Conservation (phyloP, 2,888 invertebrate species). For the Mythimna ferrago region DNA sequence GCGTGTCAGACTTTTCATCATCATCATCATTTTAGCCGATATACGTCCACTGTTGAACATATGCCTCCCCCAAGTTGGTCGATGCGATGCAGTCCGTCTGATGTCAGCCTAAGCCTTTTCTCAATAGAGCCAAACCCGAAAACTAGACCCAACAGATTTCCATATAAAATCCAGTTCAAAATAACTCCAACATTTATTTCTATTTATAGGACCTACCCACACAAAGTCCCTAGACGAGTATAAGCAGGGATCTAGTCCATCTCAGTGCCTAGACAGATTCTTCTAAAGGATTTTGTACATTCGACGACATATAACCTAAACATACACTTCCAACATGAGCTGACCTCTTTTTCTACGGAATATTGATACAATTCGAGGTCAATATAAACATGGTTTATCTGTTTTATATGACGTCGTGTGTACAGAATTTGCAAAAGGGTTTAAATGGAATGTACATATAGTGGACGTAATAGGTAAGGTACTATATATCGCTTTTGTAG, state of each 20-base stretch:
- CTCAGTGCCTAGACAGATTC: conserved; percentile 37
- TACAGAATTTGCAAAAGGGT: conserved; percentile 10
- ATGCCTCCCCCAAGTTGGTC: too few relatives aligned
- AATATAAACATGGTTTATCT: background rate
- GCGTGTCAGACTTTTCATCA: too few relatives aligned
- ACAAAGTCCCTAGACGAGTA: conserved; percentile 31
- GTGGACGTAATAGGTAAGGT: conserved; percentile 20
- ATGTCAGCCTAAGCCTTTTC: background rate
- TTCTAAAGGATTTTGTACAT: conserved; percentile 29
- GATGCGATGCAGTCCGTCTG: too few relatives aligned
- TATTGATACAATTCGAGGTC: background rate
- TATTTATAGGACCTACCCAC: conserved; percentile 26
- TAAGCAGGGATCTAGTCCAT: conserved; percentile 42
- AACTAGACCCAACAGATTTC: background rate
- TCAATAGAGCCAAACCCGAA: conserved; percentile 15
- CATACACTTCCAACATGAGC: background rate
- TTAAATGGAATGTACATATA: conserved; percentile 11
- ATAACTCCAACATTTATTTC: conserved; percentile 42
- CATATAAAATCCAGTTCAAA: conserved; percentile 16
- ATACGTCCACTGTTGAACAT: too few relatives aligned
- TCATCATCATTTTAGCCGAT: too few relatives aligned
- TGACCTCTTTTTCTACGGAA: background rate
- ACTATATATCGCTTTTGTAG: conserved; percentile 18
- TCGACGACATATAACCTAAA: background rate
- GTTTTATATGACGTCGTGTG: background rate